Evolutionary conservation across 2,797 vertebrate genomes (phyloP).

Genomic region (Sitta carolinensis): DNA sequence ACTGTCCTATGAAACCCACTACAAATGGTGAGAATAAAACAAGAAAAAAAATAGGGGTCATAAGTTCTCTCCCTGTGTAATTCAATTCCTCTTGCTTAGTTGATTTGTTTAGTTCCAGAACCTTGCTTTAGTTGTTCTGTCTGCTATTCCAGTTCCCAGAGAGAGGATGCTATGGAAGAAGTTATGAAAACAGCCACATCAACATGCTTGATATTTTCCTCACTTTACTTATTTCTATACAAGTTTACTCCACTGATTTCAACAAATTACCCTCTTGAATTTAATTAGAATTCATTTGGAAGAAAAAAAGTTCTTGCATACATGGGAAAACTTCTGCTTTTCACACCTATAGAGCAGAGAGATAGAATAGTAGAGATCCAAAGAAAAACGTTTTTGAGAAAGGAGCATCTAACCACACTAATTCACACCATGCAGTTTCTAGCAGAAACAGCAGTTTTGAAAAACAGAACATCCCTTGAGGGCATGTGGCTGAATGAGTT

Average conservation of each 20-base stretch:
- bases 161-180: not conserved
- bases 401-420: not conserved
- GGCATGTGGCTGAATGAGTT: not conserved
- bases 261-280: not conserved
- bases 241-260: not conserved
- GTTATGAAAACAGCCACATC: not conserved
- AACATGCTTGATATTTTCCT: not conserved
- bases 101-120: not conserved
- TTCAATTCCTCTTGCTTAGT: not conserved
- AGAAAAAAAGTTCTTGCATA: not conserved
- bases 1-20: not conserved
- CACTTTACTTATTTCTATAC: not conserved
- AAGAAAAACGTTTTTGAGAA: not conserved
- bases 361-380: not conserved
- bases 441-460: not conserved
- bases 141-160: not conserved
- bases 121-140: not conserved
- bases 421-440: not conserved
- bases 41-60: not conserved
- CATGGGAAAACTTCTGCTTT: not conserved
- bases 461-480: not conserved
- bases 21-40: not conserved
- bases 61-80: not conserved
- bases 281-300: not conserved
- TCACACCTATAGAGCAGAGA: not conserved